Conservation (phyloP, 2,888 invertebrate species). For the Clostera curtula region DNA sequence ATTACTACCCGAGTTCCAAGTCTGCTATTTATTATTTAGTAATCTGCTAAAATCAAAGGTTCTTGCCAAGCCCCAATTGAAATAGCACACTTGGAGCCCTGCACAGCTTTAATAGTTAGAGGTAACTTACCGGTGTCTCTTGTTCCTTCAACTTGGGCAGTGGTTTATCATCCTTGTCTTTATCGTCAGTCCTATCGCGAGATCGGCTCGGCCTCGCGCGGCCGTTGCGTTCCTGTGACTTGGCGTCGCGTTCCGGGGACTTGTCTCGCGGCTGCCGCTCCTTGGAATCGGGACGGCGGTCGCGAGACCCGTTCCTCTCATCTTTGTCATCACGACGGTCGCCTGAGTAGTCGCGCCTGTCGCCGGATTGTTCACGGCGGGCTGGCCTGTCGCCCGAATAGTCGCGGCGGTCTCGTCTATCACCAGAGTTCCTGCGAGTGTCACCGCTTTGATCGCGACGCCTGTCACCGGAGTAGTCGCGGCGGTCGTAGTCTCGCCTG, state of each 20-base stretch:
- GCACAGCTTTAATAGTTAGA: neutral
- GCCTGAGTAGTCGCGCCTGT: slow-evolving; percentile 14
- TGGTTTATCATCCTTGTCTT: slow-evolving; percentile 45
- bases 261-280: slow-evolving; percentile 8
- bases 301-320: slow-evolving; percentile 8
- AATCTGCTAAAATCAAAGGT: too few relatives aligned
- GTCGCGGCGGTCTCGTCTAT: slow-evolving; percentile 26
- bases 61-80: too few relatives aligned
- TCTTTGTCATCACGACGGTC: slow-evolving; percentile 9
- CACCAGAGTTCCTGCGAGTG: slow-evolving; percentile 18
- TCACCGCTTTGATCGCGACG: slow-evolving; percentile 19
- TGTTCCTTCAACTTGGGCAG: slow-evolving; percentile 85
- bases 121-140: slow-evolving; percentile 79
- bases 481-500: slow-evolving; percentile 24
- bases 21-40: too few relatives aligned
- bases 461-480: slow-evolving; percentile 16
- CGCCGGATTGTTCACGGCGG: slow-evolving; percentile 14
- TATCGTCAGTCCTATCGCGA: slow-evolving; percentile 39
- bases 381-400: slow-evolving; percentile 14
- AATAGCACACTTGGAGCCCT: too few relatives aligned
- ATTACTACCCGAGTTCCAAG: too few relatives aligned
- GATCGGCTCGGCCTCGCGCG: slow-evolving; percentile 42
- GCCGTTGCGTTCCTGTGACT: slow-evolving; percentile 39
- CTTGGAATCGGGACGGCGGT: slow-evolving; percentile 16
- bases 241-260: slow-evolving; percentile 8